Percentiles rank a stretch among this genome's conserved stretches.
phyloP scores from a whole-genome alignment of 2,888 invertebrate genomes.

The Polydrusus tereticollis region DNA sequence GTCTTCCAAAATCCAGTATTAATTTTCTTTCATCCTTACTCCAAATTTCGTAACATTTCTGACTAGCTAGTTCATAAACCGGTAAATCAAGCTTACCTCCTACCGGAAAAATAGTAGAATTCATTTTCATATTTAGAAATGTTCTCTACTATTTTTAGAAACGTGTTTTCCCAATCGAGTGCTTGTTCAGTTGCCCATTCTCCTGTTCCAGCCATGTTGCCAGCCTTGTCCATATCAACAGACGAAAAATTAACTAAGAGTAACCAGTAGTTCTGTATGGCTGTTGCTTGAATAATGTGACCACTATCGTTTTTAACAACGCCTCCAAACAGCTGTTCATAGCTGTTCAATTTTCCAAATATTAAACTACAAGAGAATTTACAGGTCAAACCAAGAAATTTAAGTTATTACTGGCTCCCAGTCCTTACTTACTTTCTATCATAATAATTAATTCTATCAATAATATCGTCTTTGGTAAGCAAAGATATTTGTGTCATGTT shows the following conservation, averaged over 20 bases:
- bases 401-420: too few relatives aligned
- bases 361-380: slow-evolving; percentile 33
- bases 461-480: slow-evolving; percentile 74
- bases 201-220: slow-evolving; percentile 81
- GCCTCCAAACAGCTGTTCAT: slow-evolving; percentile 74
- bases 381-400: too few relatives aligned
- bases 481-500: slow-evolving; percentile 69
- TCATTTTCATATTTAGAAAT: slow-evolving; percentile 62
- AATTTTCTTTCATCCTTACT: too few relatives aligned
- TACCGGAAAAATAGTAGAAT: slow-evolving; percentile 73
- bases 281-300: slow-evolving; percentile 74
- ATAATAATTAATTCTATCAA: slow-evolving; percentile 72
- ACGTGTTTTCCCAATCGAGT: slow-evolving; percentile 75
- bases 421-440: slow-evolving; percentile 68
- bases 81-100: slow-evolving; percentile 70
- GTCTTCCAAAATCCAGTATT: too few relatives aligned
- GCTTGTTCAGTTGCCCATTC: slow-evolving; percentile 76
- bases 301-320: slow-evolving; percentile 72
- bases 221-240: slow-evolving; percentile 75
- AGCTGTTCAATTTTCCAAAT: slow-evolving; percentile 75
- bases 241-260: slow-evolving; percentile 77
- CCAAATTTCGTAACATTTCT: too few relatives aligned
- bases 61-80: background rate
- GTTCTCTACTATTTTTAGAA: slow-evolving; percentile 65
- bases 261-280: slow-evolving; percentile 75